Percentiles rank a stretch among this genome's conserved stretches.
These are phyloP conservation scores for Antennarius striatus DNA, from an alignment of 2,113 vertebrate genomes.

Conservation along the genomic window DNA sequence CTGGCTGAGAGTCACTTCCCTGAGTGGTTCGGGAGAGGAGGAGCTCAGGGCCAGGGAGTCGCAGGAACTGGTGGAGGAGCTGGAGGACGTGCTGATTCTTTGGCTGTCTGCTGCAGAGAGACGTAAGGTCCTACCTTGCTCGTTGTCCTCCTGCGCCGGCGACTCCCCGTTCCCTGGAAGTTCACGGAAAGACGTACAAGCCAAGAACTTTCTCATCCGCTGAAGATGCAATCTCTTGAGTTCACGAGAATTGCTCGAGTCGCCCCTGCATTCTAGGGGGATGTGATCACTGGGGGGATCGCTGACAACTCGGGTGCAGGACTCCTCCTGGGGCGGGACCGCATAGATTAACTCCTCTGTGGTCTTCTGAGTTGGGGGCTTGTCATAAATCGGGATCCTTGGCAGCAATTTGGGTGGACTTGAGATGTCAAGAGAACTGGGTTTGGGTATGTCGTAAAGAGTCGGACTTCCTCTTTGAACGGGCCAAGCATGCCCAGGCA, in stretches of 20 bases:
- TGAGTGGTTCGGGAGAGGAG: conserved; percentile 73
- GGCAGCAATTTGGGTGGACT: conserved; percentile 30
- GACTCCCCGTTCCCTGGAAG: conserved; percentile 26
- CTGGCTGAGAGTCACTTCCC: conserved; percentile 78
- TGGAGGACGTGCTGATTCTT: conserved; percentile 81
- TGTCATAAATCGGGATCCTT: conserved; percentile 47
- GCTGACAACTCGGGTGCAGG: background rate
- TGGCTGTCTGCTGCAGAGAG: conserved; percentile 73
- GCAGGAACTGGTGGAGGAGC: conserved; percentile 79
- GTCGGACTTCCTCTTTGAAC: background rate
- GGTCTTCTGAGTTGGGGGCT: conserved; percentile 53
- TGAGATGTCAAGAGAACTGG: conserved; percentile 16
- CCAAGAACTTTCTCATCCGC: conserved; percentile 39
- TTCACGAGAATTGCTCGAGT: conserved; percentile 74
- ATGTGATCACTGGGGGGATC: conserved; percentile 54
- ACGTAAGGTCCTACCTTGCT: conserved; percentile 9
- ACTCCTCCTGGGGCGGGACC: conserved; percentile 43
- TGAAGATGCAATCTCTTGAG: conserved; percentile 67
- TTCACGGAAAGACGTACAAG: conserved; percentile 15
- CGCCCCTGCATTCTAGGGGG: conserved; percentile 65
- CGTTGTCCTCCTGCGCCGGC: conserved; percentile 6
- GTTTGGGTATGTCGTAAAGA: conserved; percentile 76
- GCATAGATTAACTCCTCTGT: conserved; percentile 54
- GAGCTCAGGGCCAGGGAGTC: conserved; percentile 74
- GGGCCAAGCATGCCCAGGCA: conserved; percentile 34